Base-by-base conservation (phyloP, 1,140 invertebrate species). In the Himalopsyche phryganea region DNA sequence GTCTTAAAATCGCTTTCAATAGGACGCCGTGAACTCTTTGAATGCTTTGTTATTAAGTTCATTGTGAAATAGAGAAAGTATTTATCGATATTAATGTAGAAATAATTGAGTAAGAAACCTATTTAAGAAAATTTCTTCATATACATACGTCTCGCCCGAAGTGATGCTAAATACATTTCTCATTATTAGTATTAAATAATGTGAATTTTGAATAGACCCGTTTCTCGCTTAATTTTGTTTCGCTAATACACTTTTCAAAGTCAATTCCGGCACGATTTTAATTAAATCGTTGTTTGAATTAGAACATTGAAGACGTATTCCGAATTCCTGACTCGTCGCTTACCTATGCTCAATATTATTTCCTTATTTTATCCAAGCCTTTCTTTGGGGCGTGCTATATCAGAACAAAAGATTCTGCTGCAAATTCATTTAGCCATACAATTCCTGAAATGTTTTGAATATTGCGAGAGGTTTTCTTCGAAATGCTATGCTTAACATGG, bases 261-360 rank as follows among this genome's bases (percentile, higher is more conserved):
- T 28, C 41, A 42, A 23, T 28, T 47, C 42, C 53, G 47, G 48
- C 59, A 42, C 48, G 53, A 61, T 56, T 61, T 61, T 61, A 61
- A 61, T 61, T 61, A 61, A 61, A 61, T 61, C 54, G 42, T 42
- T 61, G 60, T 61, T 61, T 61, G 60, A 58, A 61, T 58, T 61
- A 44, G 52, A 61, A 56, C 50, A 56, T 48, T 45, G 50, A 48
- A 61, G 54, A 61, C 60, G 42, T 58, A 52, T 61, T 53, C 44
- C 36, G 45, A 46, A 53, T 53, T 45, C 51, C 42, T 40, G 23
- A 35, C 36, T 40, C 36, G 23, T 18, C 11, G 20, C 50, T 40
- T 4, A 23, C 33, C 48, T 41, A 40, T 15, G 41, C 9, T 5
- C 9, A 28, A 28, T 28, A 28, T 28, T 28, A 28, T 28, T 28